phyloP scores from a whole-genome alignment of 2,113 vertebrate species.

The Corapipo altera region DNA sequence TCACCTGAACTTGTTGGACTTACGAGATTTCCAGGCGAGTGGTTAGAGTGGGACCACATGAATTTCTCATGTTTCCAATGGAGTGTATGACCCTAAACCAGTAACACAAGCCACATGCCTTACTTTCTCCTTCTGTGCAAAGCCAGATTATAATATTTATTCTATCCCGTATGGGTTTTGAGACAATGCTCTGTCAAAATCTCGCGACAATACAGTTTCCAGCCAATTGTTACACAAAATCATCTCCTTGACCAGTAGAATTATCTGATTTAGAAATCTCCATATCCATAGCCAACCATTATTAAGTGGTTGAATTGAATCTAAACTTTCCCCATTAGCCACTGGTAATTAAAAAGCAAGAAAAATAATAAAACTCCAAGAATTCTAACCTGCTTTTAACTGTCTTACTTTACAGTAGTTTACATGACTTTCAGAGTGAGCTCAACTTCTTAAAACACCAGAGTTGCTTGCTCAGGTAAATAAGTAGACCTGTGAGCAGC shows the following conservation, averaged over 20 bases:
- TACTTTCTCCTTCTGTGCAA: not conserved
- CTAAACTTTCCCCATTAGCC: not conserved
- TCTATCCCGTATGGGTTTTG: not conserved
- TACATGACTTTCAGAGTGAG: not conserved
- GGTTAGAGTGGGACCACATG: not conserved
- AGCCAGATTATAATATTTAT: not conserved
- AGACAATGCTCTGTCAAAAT: not conserved
- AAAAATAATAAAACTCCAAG: not conserved
- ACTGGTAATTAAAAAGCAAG: not conserved
- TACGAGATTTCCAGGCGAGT: not conserved
- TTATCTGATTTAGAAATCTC: not conserved
- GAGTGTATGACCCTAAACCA: not conserved
- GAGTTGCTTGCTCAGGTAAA: not conserved
- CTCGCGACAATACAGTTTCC: not conserved
- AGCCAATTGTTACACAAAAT: not conserved
- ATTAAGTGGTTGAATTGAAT: not conserved
- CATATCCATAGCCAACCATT: not conserved
- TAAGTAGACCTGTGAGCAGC: not conserved
- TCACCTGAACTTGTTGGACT: not conserved
- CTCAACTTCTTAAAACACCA: not conserved
- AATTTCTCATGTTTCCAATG: not conserved
- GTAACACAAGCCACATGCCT: not conserved
- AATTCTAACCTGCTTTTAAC: not conserved
- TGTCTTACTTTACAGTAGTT: not conserved
- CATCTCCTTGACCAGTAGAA: not conserved